These are phyloP conservation scores for Zaprionus capensis DNA, from an alignment of 1,140 invertebrate species.

Conservation along the genomic window DNA sequence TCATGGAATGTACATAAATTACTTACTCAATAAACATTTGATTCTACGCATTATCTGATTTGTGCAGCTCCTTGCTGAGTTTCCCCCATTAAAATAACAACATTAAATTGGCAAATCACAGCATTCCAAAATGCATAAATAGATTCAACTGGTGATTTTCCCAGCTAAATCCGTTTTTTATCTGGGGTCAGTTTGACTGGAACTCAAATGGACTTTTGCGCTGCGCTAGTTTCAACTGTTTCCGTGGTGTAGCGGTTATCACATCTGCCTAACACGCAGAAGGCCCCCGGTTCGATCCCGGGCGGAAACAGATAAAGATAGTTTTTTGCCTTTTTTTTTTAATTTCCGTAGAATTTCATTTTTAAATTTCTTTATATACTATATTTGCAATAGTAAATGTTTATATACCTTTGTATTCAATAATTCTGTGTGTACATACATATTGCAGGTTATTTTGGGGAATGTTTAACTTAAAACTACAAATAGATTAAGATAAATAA, in stretches of 20 bases:
- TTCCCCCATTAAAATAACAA: slow-evolving; percentile 29
- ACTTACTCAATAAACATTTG: slow-evolving; percentile 37
- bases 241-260: slow-evolving; percentile 79
- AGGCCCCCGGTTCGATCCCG: slow-evolving; percentile 84
- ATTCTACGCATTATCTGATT: slow-evolving; percentile 50
- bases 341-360: not conserved
- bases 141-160: slow-evolving; percentile 19
- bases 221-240: slow-evolving; percentile 18
- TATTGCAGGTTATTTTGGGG: no score
- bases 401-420: no score
- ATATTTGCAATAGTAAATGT: no score
- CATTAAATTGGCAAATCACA: slow-evolving; percentile 46
- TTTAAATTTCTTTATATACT: not conserved
- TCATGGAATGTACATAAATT: slow-evolving; percentile 37
- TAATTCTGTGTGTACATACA: no score
- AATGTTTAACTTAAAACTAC: no score
- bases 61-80: slow-evolving; percentile 20
- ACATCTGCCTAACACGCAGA: slow-evolving; percentile 84
- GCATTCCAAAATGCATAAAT: slow-evolving; percentile 55
- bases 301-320: slow-evolving; percentile 74
- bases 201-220: slow-evolving; percentile 37
- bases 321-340: not conserved
- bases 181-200: slow-evolving; percentile 31
- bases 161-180: slow-evolving; percentile 34
- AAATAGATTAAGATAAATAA: no score